A percentile compares a stretch with the other conserved stretches of the same genome.
phyloP scores from a whole-genome alignment of 2,113 vertebrate genomes.

The Cyanoderma ruficeps region DNA sequence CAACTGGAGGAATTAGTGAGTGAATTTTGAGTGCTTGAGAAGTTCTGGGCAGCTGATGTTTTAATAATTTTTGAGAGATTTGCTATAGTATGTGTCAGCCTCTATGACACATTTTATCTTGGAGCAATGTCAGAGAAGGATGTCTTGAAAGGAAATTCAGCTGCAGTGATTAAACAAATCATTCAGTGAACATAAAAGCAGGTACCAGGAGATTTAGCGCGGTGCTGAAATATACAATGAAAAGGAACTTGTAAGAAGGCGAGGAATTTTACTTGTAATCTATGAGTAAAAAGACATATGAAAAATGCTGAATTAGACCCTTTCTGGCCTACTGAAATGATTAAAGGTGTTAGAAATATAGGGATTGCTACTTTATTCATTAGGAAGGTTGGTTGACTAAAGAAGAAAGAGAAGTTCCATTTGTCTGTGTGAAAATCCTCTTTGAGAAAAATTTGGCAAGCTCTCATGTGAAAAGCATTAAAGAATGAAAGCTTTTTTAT shows the following conservation, averaged over 20 bases:
- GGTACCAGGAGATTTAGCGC: conserved; percentile 40
- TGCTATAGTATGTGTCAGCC: conserved; percentile 40
- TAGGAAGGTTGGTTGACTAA: not conserved
- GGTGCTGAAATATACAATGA: not conserved
- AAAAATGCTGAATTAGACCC: conserved; percentile 2
- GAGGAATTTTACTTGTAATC: not conserved
- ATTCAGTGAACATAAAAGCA: conserved; percentile 45
- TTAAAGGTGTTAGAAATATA: conserved; percentile 6
- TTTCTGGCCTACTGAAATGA: not conserved
- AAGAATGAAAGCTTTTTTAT: not conserved
- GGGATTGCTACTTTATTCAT: not conserved
- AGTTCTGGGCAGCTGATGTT: conserved; percentile 47
- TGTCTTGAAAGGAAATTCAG: conserved; percentile 68
- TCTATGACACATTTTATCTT: conserved; percentile 54
- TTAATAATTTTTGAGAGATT: conserved; percentile 70
- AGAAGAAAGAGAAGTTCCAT: not conserved
- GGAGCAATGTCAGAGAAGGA: conserved; percentile 73
- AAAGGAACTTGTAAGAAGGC: not conserved
- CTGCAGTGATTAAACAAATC: conserved; percentile 69
- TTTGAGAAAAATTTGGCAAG: not conserved
- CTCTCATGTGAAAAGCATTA: not conserved
- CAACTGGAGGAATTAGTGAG: not conserved
- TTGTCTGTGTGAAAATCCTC: not conserved
- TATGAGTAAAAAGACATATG: not conserved
- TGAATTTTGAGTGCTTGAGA: not conserved